These are phyloP conservation scores for Desmodus rotundus DNA, from an alignment of 2,113 vertebrate genomes.

Conservation along the genomic window DNA sequence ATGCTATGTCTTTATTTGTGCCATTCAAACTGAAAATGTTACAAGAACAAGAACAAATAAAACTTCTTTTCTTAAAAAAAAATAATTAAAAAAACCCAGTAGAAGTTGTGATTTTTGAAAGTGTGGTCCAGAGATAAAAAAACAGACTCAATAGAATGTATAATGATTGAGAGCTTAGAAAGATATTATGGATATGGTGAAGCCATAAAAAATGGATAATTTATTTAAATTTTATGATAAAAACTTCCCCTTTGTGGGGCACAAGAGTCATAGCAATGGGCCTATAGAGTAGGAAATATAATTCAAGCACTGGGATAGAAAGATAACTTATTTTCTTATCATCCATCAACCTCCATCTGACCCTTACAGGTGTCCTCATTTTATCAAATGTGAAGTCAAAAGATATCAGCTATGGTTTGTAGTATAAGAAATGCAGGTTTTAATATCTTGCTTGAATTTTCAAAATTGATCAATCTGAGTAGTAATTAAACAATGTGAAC, in stretches of 20 bases:
- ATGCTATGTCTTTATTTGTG: background rate
- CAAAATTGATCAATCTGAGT: background rate
- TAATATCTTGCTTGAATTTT: constrained; percentile 18
- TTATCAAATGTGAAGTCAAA: constrained; percentile 18
- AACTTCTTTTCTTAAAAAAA: background rate
- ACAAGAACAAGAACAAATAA: background rate
- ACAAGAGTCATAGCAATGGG: background rate
- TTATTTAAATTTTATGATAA: background rate
- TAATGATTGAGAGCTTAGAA: background rate
- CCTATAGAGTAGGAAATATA: background rate
- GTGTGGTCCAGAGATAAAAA: background rate
- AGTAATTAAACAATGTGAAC: background rate
- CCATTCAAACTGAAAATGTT: background rate
- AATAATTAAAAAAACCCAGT: background rate
- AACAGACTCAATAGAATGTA: background rate
- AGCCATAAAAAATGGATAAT: background rate
- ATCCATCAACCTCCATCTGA: background rate
- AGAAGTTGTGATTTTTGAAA: background rate
- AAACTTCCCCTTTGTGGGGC: background rate
- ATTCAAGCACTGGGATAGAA: background rate
- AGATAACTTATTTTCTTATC: background rate
- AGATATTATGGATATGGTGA: background rate
- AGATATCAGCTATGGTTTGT: background rate
- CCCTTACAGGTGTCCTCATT: background rate
- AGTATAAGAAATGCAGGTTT: background rate